Evolutionary conservation across 2,888 invertebrate species (phyloP), one percentile per base, ranked within the genome.

Genomic region (Choristoneura rosaceana): DNA sequence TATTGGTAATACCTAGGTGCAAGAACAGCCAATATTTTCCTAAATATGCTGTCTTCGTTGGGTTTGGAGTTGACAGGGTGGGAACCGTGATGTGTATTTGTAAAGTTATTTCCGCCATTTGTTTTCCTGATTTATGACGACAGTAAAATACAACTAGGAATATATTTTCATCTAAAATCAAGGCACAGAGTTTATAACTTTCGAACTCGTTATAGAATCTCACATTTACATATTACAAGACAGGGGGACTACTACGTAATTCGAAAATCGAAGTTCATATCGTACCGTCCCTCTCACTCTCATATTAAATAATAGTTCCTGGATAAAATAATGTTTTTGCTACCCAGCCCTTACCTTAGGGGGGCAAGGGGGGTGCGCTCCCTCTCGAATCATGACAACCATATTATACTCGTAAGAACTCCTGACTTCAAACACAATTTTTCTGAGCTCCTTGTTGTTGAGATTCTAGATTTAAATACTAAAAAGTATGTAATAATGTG

Each of bases 401-500:
- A 47, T 14, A 43, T 14, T 0, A 25, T 25, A 25, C 25, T 25
- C 25, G 25, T 25, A 25, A n/a, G 47, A 47, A 5, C 5, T 47
- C 1, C 14, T 7, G 47, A 47, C n/a, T 47, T 47, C n/a, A n/a
- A 47, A 47, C 14, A 55, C 15, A 33, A 25, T 58, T 14, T 33
- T 33, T 58, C 33, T 2, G 15, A 9, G 8, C 50, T 52, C 50
- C 50, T 52, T 52, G 9, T 50, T 52, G 17, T 55, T 12, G 55
- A 55, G 55, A 55, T 17, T 25, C 0, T 55, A 55, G 25, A 25
- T 55, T n/a, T 25, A 25, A 1, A 3, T 59, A 25, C n/a, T 34
- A 9, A 8, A 5, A 41, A 17, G 64, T 69, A 64, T 25, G 25
- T 25, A 25, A 25, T 70, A 5, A 60, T 65, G 60, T 70, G 65